A percentile compares a stretch with the other conserved stretches of the same genome.
Evolutionary conservation across 2,888 invertebrate genomes (phyloP).

Genomic region (Lasioglossum villosulum): DNA sequence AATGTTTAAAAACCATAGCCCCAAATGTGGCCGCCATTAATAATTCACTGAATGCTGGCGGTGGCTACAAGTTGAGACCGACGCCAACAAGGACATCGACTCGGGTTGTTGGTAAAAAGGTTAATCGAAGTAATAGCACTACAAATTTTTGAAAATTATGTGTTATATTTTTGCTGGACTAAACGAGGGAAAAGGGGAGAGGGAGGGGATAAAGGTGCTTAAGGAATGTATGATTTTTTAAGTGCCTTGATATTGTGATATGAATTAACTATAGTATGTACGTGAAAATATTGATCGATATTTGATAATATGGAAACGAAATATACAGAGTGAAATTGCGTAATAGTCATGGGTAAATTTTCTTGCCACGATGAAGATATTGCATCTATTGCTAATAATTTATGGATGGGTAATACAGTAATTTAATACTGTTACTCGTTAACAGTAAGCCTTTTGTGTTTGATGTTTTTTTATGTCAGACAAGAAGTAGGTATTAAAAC

Average conservation of each 20-base stretch:
- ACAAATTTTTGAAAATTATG: constrained; percentile 85
- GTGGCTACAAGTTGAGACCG: constrained; percentile 79
- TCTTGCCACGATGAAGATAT: constrained; percentile 63
- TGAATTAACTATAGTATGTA: constrained; percentile 77
- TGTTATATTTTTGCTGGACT: constrained; percentile 56
- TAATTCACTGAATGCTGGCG: constrained; percentile 67
- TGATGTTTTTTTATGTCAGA: constrained; percentile 22
- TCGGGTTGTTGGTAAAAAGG: constrained; percentile 87
- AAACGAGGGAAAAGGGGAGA: background rate
- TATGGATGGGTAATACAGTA: constrained; percentile 56
- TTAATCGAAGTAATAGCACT: constrained; percentile 87
- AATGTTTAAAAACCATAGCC: constrained; percentile 85
- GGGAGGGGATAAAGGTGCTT: constrained; percentile 56
- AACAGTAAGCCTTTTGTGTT: constrained; percentile 30
- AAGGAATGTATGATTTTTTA: constrained; percentile 50
- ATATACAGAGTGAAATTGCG: constrained; percentile 76
- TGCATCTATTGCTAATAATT: constrained; percentile 18
- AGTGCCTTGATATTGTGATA: constrained; percentile 81
- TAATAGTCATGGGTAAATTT: constrained; percentile 59
- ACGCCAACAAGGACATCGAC: constrained; percentile 81
- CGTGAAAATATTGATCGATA: constrained; percentile 62
- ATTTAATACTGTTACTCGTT: constrained; percentile 41
- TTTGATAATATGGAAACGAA: constrained; percentile 53
- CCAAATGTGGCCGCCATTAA: constrained; percentile 80
- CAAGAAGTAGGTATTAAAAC: constrained; percentile 30